These are phyloP conservation scores for Cotesia glomerata DNA, from an alignment of 1,140 invertebrate species.

Conservation along the genomic window DNA sequence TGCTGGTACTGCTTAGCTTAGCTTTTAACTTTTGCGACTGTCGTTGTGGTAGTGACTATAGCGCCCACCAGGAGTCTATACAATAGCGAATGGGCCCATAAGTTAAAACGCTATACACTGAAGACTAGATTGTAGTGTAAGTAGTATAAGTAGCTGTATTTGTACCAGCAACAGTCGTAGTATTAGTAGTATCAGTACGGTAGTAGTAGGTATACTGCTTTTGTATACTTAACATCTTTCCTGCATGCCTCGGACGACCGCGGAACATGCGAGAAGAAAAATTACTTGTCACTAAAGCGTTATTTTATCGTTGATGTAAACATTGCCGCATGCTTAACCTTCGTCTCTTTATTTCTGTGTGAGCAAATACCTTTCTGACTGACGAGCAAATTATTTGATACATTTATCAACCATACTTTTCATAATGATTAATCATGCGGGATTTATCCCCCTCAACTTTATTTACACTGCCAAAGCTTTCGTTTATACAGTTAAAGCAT, in stretches of 20 bases:
- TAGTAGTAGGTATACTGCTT: background rate
- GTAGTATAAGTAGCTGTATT: too few species aligned
- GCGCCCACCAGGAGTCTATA: background rate
- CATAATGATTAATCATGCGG: background rate
- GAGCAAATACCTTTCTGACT: slow-evolving; percentile 8
- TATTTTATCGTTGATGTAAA: slow-evolving; percentile 29
- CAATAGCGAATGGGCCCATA: background rate
- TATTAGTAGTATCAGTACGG: too few species aligned
- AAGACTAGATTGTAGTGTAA: too few species aligned
- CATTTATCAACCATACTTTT: background rate
- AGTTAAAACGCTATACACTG: too few species aligned
- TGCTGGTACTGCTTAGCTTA: background rate
- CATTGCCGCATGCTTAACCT: slow-evolving; percentile 6
- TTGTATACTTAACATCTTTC: background rate
- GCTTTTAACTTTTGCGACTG: background rate
- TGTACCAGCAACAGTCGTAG: too few species aligned
- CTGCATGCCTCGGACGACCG: slow-evolving; percentile 5
- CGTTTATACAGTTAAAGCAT: too few species aligned
- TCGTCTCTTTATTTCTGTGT: background rate
- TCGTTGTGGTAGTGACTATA: background rate
- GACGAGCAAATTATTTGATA: slow-evolving; percentile 13
- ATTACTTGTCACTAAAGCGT: slow-evolving; percentile 23
- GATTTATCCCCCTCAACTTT: background rate
- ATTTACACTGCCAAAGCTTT: too few species aligned
- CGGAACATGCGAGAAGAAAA: slow-evolving; percentile 30